phyloP scores from a whole-genome alignment of 2,888 invertebrate species.

The Eubasilissa splendida region DNA sequence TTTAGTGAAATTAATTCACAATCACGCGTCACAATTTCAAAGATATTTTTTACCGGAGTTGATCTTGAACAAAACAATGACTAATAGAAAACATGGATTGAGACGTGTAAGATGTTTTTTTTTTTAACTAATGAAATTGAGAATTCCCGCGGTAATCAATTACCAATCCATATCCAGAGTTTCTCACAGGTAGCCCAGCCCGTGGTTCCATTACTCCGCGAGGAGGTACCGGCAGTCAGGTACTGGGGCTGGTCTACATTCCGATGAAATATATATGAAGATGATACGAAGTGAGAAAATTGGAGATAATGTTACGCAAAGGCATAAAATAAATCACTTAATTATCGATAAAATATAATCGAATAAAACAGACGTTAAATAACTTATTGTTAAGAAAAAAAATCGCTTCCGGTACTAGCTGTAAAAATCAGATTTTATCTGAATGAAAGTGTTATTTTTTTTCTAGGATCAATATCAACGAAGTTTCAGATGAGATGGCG shows the following conservation, averaged over 20 bases:
- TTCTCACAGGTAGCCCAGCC: conserved; percentile 19
- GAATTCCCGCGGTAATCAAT: conserved; percentile 24
- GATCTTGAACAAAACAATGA: conserved; percentile 33
- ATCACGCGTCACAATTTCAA: conserved; percentile 20
- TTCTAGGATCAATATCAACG: no score
- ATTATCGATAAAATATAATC: no score
- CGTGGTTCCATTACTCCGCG: background rate
- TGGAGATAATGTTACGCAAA: no score
- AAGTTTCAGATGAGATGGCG: no score
- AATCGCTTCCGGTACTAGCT: no score
- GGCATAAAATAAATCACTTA: no score
- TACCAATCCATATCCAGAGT: conserved; percentile 29
- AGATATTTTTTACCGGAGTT: conserved; percentile 12
- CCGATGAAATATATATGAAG: background rate
- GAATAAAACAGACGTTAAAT: no score
- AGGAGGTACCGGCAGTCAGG: background rate
- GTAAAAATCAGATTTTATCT: no score
- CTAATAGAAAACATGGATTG: conserved; percentile 23
- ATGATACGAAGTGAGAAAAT: background rate
- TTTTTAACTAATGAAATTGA: conserved; percentile 15
- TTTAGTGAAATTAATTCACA: background rate
- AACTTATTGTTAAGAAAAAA: no score
- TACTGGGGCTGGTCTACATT: background rate
- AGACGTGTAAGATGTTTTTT: conserved; percentile 14
- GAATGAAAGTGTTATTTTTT: no score